These are phyloP conservation scores for Lagorchestes hirsutus DNA, from an alignment of 2,797 vertebrate species.

Conservation along the genomic window DNA sequence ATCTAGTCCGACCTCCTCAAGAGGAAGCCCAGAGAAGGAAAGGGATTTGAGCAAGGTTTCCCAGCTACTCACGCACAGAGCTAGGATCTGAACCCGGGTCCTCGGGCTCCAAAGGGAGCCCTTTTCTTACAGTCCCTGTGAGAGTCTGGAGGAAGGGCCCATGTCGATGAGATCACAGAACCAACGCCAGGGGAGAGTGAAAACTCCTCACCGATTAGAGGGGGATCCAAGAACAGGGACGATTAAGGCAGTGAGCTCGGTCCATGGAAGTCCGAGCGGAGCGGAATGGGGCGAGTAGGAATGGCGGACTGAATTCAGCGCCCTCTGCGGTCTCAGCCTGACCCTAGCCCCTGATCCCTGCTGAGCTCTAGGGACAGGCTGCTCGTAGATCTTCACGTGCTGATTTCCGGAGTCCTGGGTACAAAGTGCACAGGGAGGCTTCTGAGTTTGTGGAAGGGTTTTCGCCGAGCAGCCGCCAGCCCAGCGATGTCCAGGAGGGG, in stretches of 20 bases:
- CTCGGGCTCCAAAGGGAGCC: not conserved
- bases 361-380: not conserved
- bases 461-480: not conserved
- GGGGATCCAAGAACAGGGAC: not conserved
- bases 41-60: not conserved
- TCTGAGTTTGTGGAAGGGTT: not conserved
- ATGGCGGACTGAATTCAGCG: not conserved
- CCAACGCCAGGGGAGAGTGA: not conserved
- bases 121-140: not conserved
- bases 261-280: not conserved
- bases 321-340: not conserved
- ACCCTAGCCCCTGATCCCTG: not conserved
- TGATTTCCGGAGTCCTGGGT: not conserved
- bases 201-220: not conserved
- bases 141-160: not conserved
- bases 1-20: not conserved
- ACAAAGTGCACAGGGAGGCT: not conserved
- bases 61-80: not conserved
- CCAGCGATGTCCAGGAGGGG: conserved; percentile 1
- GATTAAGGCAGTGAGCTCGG: not conserved
- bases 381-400: not conserved
- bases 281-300: not conserved
- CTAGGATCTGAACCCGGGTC: not conserved
- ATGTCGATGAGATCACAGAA: no score
- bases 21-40: not conserved